Evolutionary conservation across 1,140 invertebrate species (phyloP), one percentile per base, ranked within the genome.

Genomic region (Aphaenogaster floridana): DNA sequence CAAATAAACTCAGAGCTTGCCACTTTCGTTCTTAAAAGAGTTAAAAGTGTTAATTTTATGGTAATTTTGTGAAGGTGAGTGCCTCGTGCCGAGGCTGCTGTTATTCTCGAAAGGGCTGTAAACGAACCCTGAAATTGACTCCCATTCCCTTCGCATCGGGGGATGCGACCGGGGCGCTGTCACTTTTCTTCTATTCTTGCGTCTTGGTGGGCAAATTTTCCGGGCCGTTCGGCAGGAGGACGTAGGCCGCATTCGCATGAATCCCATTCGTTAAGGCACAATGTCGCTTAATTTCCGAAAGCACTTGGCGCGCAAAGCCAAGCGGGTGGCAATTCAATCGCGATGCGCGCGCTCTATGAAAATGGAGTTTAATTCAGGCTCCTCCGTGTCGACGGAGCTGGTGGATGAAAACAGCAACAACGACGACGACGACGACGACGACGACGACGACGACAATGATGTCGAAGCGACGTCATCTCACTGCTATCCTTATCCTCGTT

Each of bases 271-370:
- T 90, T 90, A 90, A 74, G 64, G 85, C 68, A 92, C 92, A 92
- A 92, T 92, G 88, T 86, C 88, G 86, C 90, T 92, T 92, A 92
- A 92, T 92, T 92, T 92, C 80, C 90, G 89, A 90, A 88, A 86
- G 80, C 90, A 84, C 88, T 84, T 74, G 76, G 71, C 85, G 76
- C 76, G 74, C 78, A 88, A 88, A 90, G 86, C 88, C 88, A 68
- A 84, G 68, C 88, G 89, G 86, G 86, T 76, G 83, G 91, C 90
- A 90, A 91, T 91, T 92, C 86, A 92, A 92, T 92, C 90, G 86
- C 72, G 88, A 77, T 59, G 76, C 80, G 80, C 52, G 61, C 74
- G 88, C 74, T 88, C 88, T 79, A 85, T 90, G 88, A 90, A 90
- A 90, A 91, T 89, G 69, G 86, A 90, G 83, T 79, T 91, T 91